phyloP scores from a whole-genome alignment of 2,888 invertebrate genomes.

The Cephonodes hylas region DNA sequence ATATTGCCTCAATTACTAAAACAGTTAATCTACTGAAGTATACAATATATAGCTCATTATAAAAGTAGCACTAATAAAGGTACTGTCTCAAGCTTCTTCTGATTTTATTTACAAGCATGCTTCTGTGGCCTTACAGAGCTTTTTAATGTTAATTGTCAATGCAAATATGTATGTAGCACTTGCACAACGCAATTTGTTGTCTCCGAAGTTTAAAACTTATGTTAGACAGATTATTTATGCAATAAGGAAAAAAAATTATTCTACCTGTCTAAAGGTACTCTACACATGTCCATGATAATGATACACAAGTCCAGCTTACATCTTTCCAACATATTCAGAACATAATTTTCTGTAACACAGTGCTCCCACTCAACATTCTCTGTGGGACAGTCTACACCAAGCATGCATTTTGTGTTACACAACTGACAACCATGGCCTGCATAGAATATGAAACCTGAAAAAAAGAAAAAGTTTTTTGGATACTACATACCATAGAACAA shows the following conservation, averaged over 20 bases:
- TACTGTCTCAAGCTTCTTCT: no score
- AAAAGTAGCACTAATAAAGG: no score
- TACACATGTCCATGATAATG: slow-evolving; percentile 81
- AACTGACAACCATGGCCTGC: slow-evolving; percentile 81
- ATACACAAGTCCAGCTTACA: slow-evolving; percentile 71
- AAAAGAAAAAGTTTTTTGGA: neutral
- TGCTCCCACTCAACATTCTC: slow-evolving; percentile 59
- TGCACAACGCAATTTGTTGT: no score
- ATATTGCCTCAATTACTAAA: no score
- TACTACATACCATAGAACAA: neutral
- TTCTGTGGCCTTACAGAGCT: no score
- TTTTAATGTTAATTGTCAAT: no score
- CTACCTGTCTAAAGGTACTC: slow-evolving; percentile 71
- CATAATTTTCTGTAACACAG: slow-evolving; percentile 72
- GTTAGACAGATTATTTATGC: no score
- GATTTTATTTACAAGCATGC: neutral
- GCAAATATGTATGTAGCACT: no score
- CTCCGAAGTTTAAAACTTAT: no score
- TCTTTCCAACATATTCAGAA: slow-evolving; percentile 61
- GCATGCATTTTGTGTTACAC: slow-evolving; percentile 73
- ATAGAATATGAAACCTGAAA: slow-evolving; percentile 77
- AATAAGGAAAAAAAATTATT: neutral
- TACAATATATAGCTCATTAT: no score
- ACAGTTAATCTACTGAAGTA: no score
- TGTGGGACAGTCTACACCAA: slow-evolving; percentile 70